phyloP scores from a whole-genome alignment of 2,797 vertebrate genomes.

The Xenopus petersii region DNA sequence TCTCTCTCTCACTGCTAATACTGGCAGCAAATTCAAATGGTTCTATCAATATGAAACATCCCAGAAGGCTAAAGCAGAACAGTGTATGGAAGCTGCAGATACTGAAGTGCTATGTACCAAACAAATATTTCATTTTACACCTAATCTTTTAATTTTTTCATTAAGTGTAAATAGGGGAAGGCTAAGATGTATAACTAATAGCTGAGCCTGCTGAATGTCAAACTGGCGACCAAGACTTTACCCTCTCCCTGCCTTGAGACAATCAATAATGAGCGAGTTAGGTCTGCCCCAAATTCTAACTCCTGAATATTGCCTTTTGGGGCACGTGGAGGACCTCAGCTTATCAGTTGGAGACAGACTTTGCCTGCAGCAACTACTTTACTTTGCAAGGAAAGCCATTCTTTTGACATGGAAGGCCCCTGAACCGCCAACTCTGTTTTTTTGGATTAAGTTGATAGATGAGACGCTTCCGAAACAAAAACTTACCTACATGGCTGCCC shows the following conservation, averaged over 20 bases:
- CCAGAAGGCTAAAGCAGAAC: slow-evolving; percentile 77
- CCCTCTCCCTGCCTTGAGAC: slow-evolving; percentile 92
- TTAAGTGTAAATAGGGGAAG: slow-evolving; percentile 85
- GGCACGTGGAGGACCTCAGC: too few relatives aligned
- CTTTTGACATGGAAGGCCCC: too few relatives aligned
- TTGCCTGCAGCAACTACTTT: too few relatives aligned
- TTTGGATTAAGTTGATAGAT: too few relatives aligned
- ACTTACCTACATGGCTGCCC: too few relatives aligned
- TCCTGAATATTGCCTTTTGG: too few relatives aligned
- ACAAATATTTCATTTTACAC: slow-evolving; percentile 83
- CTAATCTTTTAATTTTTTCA: slow-evolving; percentile 89
- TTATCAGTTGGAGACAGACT: too few relatives aligned
- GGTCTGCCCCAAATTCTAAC: too few relatives aligned
- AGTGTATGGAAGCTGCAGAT: slow-evolving; percentile 84
- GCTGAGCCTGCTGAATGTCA: slow-evolving; percentile 94
- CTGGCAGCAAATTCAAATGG: slow-evolving; percentile 80
- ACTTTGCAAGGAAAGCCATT: too few relatives aligned
- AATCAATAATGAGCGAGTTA: slow-evolving; percentile 98
- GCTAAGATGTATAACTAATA: slow-evolving; percentile 96
- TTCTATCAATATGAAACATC: slow-evolving; percentile 78
- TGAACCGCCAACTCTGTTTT: too few relatives aligned
- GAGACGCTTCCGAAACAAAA: too few relatives aligned
- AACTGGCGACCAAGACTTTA: slow-evolving; percentile 87
- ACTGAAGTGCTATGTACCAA: slow-evolving; percentile 78
- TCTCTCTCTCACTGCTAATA: slow-evolving; percentile 72